Base-by-base conservation (phyloP, 2,113 vertebrate genomes). In the Phrynosoma blainvillii region DNA sequence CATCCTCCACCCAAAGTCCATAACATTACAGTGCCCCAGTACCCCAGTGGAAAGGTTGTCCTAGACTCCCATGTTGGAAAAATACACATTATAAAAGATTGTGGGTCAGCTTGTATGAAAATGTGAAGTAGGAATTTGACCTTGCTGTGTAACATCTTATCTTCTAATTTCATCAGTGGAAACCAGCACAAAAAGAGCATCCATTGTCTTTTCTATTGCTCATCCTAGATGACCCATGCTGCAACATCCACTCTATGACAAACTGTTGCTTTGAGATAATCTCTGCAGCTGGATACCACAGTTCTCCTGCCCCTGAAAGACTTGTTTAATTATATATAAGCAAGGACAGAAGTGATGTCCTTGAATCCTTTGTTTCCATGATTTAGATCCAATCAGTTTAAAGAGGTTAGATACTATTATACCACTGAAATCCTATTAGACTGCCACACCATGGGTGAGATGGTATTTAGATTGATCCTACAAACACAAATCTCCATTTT, bases 351-450 rank as follows among this genome's bases (percentile, higher is more conserved):
- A 92, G 71, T 12, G 12, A 42, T 86, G 82, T 84, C 91, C 93
- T 95, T 91, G 92, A 88, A 86, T 89, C 82, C 74, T 90, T 88
- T 79, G 27, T 83, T 75, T 59, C 87, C 89, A 87, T 88, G 75
- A 90, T 92, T 94, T 89, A 94, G 82, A 94, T 93, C 90, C 90
- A 94, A 73, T 93, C 84, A 40, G 27, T 89, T 93, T 94, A 77
- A 75, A 87, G 66, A 90, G 86, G 88, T 87, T 90, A 85, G 12
- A 68, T 36, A 68, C 78, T 79, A 91, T 88, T 80, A 59, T 80
- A 71, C 90, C 89, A 92, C 93, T 95, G 89, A 95, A 85, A 95
- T 94, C 92, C 93, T 87, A 90, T 94, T 89, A 95, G 87, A 76
- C 30, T 54, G 25, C 68, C 90, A 87, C 75, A 12, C 76, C 80